Base-by-base conservation (phyloP, 2,113 vertebrate species). In the Caretta caretta region DNA sequence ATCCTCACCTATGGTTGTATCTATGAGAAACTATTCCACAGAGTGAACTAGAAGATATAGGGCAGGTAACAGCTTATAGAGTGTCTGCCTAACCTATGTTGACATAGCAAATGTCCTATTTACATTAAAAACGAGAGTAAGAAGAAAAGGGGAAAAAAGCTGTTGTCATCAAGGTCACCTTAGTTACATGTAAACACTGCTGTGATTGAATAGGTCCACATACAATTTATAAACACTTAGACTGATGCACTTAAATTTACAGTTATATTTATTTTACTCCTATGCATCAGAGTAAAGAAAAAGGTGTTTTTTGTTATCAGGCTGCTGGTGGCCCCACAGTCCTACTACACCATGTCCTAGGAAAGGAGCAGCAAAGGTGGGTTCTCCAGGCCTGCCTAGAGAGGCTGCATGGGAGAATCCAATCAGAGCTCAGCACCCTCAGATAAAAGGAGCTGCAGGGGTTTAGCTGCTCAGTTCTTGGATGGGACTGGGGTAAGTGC, bases 211-310 rank as follows among this genome's bases (percentile, higher is more conserved):
- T 86, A 91, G 79, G 16, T 69, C 83, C 80, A 50, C 10, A 22
- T 49, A 91, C 76, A 54, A 88, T 97, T 96, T 90, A 96, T 97
- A 97, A 97, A 95, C 89, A 90, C 80, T 97, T 95, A 90, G 94
- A 56, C 46, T 35, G 35, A n/a, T 94, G 69, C 79, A 94, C 51
- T 94, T 94, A 92, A 93, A 93, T 95, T 96, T 89, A 87, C 83
- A 96, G 79, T 78, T 96, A 86, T 94, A 92, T 97, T 97, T 97
- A 93, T 90, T 89, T 94, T 93, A 94, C 59, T 94, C 27, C 72
- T 89, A 25, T 87, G 92, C 95, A 95, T 20, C 38, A 91, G 51
- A 80, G 87, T 93, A 89, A 95, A 96, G 93, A 96, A 90, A 95
- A 95, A 86, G 35, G 57, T 80, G 82, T 62, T 93, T 93, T 96